Percentiles rank a stretch among this genome's conserved stretches.
Conservation (phyloP, 1,140 invertebrate species). For the Tetragonula clypearis region DNA sequence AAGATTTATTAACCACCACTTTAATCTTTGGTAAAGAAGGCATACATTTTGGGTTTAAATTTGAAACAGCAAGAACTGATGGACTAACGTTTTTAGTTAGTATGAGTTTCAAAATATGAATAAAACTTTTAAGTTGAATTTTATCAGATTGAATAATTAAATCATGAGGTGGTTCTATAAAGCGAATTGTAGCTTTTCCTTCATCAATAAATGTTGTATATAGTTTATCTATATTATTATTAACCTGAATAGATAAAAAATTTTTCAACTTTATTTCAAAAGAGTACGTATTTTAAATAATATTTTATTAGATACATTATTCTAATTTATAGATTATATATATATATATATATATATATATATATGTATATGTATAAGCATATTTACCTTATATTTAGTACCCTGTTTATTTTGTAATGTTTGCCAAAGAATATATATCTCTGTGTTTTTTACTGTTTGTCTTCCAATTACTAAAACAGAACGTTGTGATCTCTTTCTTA, state of each 20-base stretch:
- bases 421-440: slow-evolving; percentile 86
- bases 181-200: slow-evolving; percentile 88
- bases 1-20: slow-evolving; percentile 83
- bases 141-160: slow-evolving; percentile 86
- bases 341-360: too few relatives aligned
- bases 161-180: slow-evolving; percentile 87
- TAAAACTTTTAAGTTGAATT: slow-evolving; percentile 86
- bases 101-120: slow-evolving; percentile 84
- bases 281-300: background rate
- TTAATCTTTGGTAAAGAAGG: slow-evolving; percentile 82
- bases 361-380: background rate
- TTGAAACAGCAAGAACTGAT: slow-evolving; percentile 74
- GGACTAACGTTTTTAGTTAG: slow-evolving; percentile 84
- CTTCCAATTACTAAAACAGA: slow-evolving; percentile 85
- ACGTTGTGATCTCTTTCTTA: slow-evolving; percentile 77
- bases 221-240: slow-evolving; percentile 85
- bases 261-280: background rate
- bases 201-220: slow-evolving; percentile 87
- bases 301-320: background rate
- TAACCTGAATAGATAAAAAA: slow-evolving; percentile 76
- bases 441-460: slow-evolving; percentile 82
- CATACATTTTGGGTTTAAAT: slow-evolving; percentile 81
- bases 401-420: slow-evolving; percentile 85
- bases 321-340: background rate
- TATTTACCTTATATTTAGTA: slow-evolving; percentile 83